Base-by-base conservation (phyloP, 2,797 vertebrate species). In the Hoplostethus mediterraneus region DNA sequence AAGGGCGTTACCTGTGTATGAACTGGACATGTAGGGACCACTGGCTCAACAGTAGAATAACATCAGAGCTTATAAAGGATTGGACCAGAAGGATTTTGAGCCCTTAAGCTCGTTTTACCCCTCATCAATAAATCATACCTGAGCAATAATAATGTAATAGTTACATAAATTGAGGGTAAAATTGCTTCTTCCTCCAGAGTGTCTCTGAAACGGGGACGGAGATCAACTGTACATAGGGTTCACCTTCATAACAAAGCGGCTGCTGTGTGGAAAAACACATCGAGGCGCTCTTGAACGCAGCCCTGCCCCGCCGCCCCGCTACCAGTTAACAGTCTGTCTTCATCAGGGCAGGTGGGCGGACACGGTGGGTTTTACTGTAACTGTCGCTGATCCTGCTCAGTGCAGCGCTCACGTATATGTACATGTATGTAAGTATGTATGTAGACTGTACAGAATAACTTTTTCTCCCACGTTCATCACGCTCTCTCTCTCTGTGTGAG, bases 401-500 rank as follows among this genome's bases (percentile, higher is more conserved):
- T 40, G 81, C 87, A 84, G 76, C 76, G 69, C 75, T 62, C 73
- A 44, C 58, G 73, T 89, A 47, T 80, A 9, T 83, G 76, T 90
- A 21, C 42, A 71, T 90, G 85, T 83, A 66, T 90, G 85, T 83
- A 66, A 77, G 56, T 88, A 16, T 67, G 59, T 81, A 52, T 67
- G 62, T 80, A 79, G 67, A 75, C 62, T 88, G 87, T 90, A 81
- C 83, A 89, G 75, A 82, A 59, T 6, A 28, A 75, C 65, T 49
- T 52, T 67, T 70, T 70, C 59, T 31, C 55, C 70, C 62, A 78
- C 83, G 62, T 5, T 73, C 58, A 55, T 77, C 55, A 77, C 56
- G n/a, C 40, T 75, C 42, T 78, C 40, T 75, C 42, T 78, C 64
- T 5, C 1, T 21, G 36, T 16, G 48, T 67, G 66, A 69, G 56